Percentiles rank a stretch among this genome's conserved stretches.
Conservation (phyloP, 2,888 invertebrate species). For the Galerucella calmariensis region DNA sequence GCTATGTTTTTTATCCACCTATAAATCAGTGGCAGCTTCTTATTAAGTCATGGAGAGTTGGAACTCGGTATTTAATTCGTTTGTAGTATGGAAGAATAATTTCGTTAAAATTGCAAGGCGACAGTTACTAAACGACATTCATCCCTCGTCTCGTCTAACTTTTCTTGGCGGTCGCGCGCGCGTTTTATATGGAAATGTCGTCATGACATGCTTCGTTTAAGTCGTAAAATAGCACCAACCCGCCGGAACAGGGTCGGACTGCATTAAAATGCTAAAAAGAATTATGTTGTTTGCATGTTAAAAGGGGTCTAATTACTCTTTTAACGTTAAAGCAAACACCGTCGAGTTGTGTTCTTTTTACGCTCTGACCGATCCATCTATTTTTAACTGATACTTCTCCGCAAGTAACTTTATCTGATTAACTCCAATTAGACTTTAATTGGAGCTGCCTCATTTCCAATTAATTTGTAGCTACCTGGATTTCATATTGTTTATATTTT, state of each 20-base stretch:
- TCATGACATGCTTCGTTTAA: slow-evolving; percentile 64
- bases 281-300: slow-evolving; percentile 63
- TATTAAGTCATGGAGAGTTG: slow-evolving; percentile 21
- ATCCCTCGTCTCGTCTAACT: slow-evolving; percentile 54
- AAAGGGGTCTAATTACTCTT: slow-evolving; percentile 62
- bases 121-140: slow-evolving; percentile 60
- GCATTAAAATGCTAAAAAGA: slow-evolving; percentile 62
- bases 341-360: slow-evolving; percentile 52
- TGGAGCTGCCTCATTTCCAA: background rate
- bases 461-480: too few relatives aligned
- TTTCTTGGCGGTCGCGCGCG: slow-evolving; percentile 48
- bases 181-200: slow-evolving; percentile 58
- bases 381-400: slow-evolving; percentile 48
- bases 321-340: slow-evolving; percentile 59
- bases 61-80: slow-evolving; percentile 15
- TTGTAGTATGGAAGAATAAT: slow-evolving; percentile 23
- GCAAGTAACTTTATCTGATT: slow-evolving; percentile 39
- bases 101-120: slow-evolving; percentile 32
- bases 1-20: slow-evolving; percentile 17
- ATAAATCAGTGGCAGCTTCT: slow-evolving; percentile 16
- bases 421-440: slow-evolving; percentile 20
- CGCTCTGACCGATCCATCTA: slow-evolving; percentile 38
- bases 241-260: slow-evolving; percentile 60
- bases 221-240: slow-evolving; percentile 62
- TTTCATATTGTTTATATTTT: too few relatives aligned